These are phyloP conservation scores for Polymixis flavicincta DNA, from an alignment of 2,888 invertebrate species.

Conservation along the genomic window DNA sequence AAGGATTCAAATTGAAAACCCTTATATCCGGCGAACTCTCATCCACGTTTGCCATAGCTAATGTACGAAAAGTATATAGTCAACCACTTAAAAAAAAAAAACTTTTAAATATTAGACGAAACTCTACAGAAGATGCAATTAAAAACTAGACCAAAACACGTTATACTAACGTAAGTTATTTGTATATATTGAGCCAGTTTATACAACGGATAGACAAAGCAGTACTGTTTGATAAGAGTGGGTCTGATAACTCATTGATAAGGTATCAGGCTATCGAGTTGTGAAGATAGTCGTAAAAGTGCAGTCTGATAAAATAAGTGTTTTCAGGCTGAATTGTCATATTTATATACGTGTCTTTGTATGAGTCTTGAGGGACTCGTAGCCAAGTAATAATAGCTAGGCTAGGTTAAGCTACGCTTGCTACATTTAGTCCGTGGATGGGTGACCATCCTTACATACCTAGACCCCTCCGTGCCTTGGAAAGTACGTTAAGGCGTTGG, in stretches of 20 bases:
- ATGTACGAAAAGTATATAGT: accelerated
- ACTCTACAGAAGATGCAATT: neutral
- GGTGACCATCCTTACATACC: too few species aligned
- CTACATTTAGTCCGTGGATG: too few species aligned
- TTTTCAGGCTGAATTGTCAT: neutral
- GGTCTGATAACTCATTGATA: conserved; percentile 37
- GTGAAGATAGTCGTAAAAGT: conserved; percentile 15
- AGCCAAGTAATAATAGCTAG: too few species aligned
- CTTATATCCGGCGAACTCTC: conserved; percentile 56
- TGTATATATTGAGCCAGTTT: neutral
- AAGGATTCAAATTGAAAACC: conserved; percentile 58
- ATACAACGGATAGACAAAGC: neutral
- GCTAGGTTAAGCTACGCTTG: too few species aligned
- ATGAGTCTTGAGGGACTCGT: too few species aligned
- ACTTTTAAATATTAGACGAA: neutral
- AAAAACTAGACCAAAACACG: conserved; percentile 1
- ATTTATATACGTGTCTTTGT: neutral
- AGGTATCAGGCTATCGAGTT: conserved; percentile 28
- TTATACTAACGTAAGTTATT: neutral
- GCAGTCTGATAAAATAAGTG: neutral
- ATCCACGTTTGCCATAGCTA: conserved; percentile 31
- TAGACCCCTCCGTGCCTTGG: too few species aligned
- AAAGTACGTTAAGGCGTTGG: too few species aligned
- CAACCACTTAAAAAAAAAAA: neutral
- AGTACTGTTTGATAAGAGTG: conserved; percentile 20